A percentile compares a stretch with the other conserved stretches of the same genome.
phyloP scores from a whole-genome alignment of 1,140 invertebrate species.

The Melanaphis sacchari region DNA sequence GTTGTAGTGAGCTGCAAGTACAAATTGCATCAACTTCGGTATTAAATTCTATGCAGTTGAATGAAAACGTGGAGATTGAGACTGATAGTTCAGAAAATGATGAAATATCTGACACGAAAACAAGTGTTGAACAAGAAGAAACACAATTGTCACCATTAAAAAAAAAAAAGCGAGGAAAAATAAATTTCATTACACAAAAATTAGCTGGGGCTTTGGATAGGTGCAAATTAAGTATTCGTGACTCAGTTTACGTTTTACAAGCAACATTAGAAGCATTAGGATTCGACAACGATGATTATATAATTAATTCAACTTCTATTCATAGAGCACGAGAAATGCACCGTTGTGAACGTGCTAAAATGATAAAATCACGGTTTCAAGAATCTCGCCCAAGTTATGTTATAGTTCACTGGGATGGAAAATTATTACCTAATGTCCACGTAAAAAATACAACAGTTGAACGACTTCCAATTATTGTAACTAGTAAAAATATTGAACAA shows the following conservation, averaged over 20 bases:
- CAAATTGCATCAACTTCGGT: not conserved
- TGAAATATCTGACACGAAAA: not conserved
- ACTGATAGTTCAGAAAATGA: constrained; percentile 4
- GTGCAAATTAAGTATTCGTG: not conserved
- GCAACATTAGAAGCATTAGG: not conserved
- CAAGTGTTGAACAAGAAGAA: not conserved
- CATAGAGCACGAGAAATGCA: constrained; percentile 23
- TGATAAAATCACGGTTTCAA: constrained; percentile 11
- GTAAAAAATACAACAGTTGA: constrained; percentile 5
- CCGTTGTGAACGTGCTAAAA: constrained; percentile 41
- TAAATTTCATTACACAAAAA: not conserved
- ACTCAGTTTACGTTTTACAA: not conserved
- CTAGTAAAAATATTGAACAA: constrained; percentile 49
- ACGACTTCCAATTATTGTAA: constrained; percentile 42
- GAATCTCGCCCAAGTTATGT: constrained; percentile 44
- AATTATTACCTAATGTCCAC: constrained; percentile 58
- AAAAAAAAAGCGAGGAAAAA: not conserved
- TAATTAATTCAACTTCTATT: not conserved
- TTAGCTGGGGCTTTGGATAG: not conserved
- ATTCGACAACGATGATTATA: not conserved
- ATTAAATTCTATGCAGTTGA: not conserved
- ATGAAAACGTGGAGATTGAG: constrained; percentile 8
- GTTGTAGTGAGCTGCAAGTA: no score
- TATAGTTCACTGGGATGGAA: constrained; percentile 61
- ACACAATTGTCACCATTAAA: not conserved